Evolutionary conservation across 92 coral and sea anemone species (phyloP).

Genomic region (Montipora capitata): DNA sequence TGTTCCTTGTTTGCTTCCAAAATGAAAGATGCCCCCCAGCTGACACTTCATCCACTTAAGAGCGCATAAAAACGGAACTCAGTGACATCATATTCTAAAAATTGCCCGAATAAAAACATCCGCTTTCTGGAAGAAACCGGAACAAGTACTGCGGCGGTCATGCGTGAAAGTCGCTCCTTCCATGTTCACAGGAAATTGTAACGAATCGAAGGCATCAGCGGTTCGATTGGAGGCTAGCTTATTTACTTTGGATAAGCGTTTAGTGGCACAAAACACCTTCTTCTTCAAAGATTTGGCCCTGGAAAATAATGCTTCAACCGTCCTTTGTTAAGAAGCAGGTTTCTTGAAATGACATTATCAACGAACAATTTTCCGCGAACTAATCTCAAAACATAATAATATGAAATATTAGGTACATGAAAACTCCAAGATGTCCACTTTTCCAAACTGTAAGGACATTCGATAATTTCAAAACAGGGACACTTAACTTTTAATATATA

Average conservation of each 20-base stretch:
- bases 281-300: background rate
- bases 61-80: constrained; percentile 1
- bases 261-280: too few species aligned
- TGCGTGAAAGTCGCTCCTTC: background rate
- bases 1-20: constrained; percentile 29
- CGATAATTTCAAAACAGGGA: too few species aligned
- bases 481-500: too few species aligned
- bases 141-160: background rate
- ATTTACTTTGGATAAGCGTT: too few species aligned
- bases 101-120: background rate
- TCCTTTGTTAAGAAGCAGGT: background rate
- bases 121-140: background rate
- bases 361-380: too few species aligned
- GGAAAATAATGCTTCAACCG: too few species aligned
- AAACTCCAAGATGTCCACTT: too few species aligned
- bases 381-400: too few species aligned
- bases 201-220: background rate
- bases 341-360: too few species aligned
- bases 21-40: background rate
- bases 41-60: constrained; percentile 4
- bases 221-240: background rate
- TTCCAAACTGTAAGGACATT: too few species aligned
- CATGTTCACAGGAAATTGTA: background rate
- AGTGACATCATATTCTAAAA: background rate
- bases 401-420: too few species aligned